Percentiles rank a stretch among this genome's conserved stretches.
phyloP scores from a whole-genome alignment of 2,113 vertebrate species.

The Erythrolamprus reginae region DNA sequence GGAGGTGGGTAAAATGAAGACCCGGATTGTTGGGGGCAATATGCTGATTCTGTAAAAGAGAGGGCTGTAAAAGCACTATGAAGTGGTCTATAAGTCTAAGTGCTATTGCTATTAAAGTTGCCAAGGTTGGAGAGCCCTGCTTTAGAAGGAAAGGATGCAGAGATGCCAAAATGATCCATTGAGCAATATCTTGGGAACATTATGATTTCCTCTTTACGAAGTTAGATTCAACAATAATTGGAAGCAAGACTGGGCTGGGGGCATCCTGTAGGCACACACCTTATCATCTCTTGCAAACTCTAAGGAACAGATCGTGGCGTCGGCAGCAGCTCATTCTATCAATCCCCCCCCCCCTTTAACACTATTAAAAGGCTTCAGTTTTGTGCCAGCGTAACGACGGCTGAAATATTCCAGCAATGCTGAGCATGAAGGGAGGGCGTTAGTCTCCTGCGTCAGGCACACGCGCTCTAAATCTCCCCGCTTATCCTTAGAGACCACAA shows the following conservation, averaged over 20 bases:
- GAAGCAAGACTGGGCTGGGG: background rate
- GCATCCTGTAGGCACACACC: background rate
- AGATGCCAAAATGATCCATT: background rate
- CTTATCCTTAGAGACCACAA: background rate
- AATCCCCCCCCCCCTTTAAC: constrained; percentile 26
- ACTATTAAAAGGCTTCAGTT: background rate
- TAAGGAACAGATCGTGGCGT: no score
- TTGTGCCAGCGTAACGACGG: constrained; percentile 3
- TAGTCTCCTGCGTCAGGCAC: background rate
- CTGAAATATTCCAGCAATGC: constrained; percentile 37
- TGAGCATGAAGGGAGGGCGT: background rate
- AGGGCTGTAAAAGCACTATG: no score
- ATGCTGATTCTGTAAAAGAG: no score
- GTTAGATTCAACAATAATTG: background rate
- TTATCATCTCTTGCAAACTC: background rate
- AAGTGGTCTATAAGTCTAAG: no score
- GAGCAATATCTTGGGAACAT: background rate
- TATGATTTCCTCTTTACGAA: background rate
- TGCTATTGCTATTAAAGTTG: no score
- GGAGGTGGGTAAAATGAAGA: no score
- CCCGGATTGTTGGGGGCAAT: no score
- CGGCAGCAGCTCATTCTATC: background rate
- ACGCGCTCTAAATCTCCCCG: background rate
- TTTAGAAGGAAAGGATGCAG: no score
- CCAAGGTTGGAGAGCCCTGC: no score